Conservation (phyloP, 2,113 vertebrate genomes). For the Ciconia stormi region DNA sequence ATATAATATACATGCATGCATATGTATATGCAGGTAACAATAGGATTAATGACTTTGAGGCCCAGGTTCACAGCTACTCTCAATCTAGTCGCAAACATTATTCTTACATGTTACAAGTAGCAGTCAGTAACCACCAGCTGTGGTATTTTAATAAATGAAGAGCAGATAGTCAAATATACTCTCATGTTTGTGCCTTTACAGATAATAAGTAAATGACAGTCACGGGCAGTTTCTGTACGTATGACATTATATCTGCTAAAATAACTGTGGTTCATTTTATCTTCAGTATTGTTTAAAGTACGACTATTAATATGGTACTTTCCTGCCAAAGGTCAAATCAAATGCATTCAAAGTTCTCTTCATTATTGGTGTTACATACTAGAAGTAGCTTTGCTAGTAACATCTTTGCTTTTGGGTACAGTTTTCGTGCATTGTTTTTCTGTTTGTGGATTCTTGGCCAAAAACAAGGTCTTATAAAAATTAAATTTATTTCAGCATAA, state of each 20-base stretch:
- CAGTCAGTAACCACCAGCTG: neutral
- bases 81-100: neutral
- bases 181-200: neutral
- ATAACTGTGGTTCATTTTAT: neutral
- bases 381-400: neutral
- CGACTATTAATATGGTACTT: neutral
- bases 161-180: neutral
- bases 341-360: neutral
- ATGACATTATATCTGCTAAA: neutral
- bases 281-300: neutral
- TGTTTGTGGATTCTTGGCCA: neutral
- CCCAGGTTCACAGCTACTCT: neutral
- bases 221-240: neutral
- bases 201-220: neutral
- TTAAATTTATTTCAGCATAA: neutral
- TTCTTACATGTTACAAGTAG: neutral
- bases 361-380: neutral
- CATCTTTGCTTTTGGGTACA: neutral
- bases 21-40: neutral
- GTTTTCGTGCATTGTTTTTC: neutral
- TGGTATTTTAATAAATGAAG: neutral
- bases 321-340: neutral
- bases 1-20: too few relatives aligned
- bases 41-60: neutral
- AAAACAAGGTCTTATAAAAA: neutral